These are phyloP conservation scores for Etheostoma nigrum DNA, from an alignment of 2,797 vertebrate species.

Conservation along the genomic window DNA sequence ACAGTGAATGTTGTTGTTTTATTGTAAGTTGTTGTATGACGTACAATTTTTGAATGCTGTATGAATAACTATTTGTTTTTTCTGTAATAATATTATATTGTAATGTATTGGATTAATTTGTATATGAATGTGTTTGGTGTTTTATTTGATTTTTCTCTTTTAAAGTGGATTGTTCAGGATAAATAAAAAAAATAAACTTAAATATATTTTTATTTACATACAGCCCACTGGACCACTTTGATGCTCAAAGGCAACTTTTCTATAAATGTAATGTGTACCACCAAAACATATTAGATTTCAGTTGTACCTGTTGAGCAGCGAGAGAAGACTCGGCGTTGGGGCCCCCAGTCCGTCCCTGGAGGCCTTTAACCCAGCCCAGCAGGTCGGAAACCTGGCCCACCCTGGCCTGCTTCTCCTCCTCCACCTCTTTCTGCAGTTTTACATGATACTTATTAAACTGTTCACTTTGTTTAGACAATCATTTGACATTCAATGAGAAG, in stretches of 20 bases:
- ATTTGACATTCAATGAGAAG: not conserved
- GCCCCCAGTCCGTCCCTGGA: constrained; percentile 83
- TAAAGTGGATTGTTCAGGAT: too few relatives aligned
- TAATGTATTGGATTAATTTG: too few relatives aligned
- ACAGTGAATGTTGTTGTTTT: too few relatives aligned
- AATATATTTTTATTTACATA: not conserved
- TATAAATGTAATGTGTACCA: not conserved
- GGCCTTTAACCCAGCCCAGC: constrained; percentile 90
- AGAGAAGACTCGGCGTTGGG: constrained; percentile 89
- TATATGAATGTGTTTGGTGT: too few relatives aligned
- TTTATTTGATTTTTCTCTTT: too few relatives aligned
- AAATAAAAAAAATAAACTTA: too few relatives aligned
- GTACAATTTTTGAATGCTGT: too few relatives aligned
- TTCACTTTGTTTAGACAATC: not conserved
- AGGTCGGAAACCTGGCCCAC: constrained; percentile 94
- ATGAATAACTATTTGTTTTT: too few relatives aligned
- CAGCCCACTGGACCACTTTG: not conserved
- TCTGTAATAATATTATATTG: too few relatives aligned
- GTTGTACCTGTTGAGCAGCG: constrained; percentile 91
- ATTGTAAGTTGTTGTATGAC: too few relatives aligned
- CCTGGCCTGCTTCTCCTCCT: constrained; percentile 95
- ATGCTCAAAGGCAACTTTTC: not conserved
- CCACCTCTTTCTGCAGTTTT: constrained; percentile 92
- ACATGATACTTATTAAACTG: not conserved
- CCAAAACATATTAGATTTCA: not conserved